Percentiles rank a stretch among this genome's conserved stretches.
Conservation (phyloP, 2,888 invertebrate genomes). For the Ectobius pallidus region DNA sequence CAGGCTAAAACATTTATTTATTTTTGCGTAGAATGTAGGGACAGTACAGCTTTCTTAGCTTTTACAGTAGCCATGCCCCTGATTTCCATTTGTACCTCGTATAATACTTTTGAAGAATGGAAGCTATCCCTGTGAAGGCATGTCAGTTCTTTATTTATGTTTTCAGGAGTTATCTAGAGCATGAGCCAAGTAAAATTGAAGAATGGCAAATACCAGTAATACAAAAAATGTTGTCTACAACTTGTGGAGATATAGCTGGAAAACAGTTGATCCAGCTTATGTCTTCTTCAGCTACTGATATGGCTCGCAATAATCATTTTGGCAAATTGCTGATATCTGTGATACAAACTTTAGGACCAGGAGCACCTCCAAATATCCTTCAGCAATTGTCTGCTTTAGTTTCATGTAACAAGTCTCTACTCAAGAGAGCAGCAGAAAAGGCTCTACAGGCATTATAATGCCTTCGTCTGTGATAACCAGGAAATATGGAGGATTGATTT, state of each 20-base stretch:
- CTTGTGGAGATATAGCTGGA: background rate
- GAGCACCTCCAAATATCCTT: background rate
- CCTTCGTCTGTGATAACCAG: no score
- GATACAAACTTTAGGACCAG: background rate
- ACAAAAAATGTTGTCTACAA: background rate
- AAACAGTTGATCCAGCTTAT: background rate
- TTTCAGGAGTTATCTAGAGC: slow-evolving; percentile 11
- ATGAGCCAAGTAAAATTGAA: background rate
- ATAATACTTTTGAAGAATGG: no score
- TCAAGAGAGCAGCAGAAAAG: slow-evolving; percentile 16
- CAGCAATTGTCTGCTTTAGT: slow-evolving; percentile 5
- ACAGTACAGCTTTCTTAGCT: no score
- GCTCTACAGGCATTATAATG: slow-evolving; percentile 1
- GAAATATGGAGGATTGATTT: no score
- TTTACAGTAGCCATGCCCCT: no score
- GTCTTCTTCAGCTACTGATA: background rate
- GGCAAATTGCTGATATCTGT: slow-evolving; percentile 9
- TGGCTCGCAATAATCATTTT: background rate
- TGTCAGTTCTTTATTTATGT: no score
- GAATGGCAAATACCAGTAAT: slow-evolving; percentile 6
- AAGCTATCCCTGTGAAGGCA: no score
- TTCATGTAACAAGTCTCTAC: background rate
- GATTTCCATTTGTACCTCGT: no score
- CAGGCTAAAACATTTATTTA: no score
- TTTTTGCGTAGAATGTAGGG: no score